Percentiles rank a stretch among this genome's conserved stretches.
These are phyloP conservation scores for Teleopsis dalmanni DNA, from an alignment of 1,140 invertebrate genomes.

Conservation along the genomic window DNA sequence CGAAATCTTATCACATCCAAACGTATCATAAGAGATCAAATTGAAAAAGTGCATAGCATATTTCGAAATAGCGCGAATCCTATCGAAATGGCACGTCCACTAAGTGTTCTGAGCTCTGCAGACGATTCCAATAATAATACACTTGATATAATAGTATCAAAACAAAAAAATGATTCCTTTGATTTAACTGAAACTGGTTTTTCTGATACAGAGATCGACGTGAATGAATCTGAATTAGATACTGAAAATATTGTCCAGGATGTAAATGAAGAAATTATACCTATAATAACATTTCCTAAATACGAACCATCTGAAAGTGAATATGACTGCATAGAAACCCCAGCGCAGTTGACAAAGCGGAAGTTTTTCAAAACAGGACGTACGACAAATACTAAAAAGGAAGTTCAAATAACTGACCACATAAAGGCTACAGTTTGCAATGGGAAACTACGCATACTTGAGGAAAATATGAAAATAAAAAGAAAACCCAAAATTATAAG, in stretches of 20 bases:
- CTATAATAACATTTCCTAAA: slow-evolving; percentile 22
- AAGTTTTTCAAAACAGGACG: slow-evolving; percentile 38
- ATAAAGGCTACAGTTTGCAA: slow-evolving; percentile 31
- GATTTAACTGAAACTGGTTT: slow-evolving; percentile 9
- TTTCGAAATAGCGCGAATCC: slow-evolving; percentile 27
- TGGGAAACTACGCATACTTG: slow-evolving; percentile 28
- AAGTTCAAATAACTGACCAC: slow-evolving; percentile 33
- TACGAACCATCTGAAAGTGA: slow-evolving; percentile 13
- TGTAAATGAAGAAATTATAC: slow-evolving; percentile 27
- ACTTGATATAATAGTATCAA: background rate
- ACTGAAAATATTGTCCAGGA: background rate
- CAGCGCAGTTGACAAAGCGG: slow-evolving; percentile 9
- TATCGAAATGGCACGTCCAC: slow-evolving; percentile 36
- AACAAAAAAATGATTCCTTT: background rate
- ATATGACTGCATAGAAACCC: background rate
- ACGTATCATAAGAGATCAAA: slow-evolving; percentile 28
- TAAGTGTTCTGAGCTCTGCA: slow-evolving; percentile 17
- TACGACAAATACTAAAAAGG: slow-evolving; percentile 28
- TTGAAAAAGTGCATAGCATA: slow-evolving; percentile 32
- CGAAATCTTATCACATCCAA: slow-evolving; percentile 27
- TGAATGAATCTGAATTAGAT: slow-evolving; percentile 12
- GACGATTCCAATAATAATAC: slow-evolving; percentile 28
- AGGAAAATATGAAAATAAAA: slow-evolving; percentile 10
- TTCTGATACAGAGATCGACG: slow-evolving; percentile 13
- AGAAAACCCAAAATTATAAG: slow-evolving; percentile 4